Conservation (phyloP, 2,888 invertebrate species). For the Macrosiphum euphorbiae region DNA sequence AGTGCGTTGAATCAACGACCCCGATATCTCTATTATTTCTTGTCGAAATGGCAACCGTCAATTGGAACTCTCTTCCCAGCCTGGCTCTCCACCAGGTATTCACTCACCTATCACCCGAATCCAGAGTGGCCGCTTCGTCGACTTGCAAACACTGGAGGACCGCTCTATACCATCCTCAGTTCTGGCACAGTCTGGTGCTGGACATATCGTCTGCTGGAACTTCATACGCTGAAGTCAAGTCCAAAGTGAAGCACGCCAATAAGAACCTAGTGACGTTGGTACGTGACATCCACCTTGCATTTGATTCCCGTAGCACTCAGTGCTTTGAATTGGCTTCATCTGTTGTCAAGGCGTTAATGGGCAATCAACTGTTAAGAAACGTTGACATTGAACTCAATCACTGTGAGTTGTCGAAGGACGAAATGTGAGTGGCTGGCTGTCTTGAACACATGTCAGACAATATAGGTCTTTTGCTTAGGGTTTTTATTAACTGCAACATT, state of each 20-base stretch:
- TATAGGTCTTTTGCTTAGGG: neutral
- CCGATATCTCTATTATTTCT: neutral
- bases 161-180: slow-evolving; percentile 72
- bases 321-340: slow-evolving; percentile 66
- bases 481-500: neutral
- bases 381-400: slow-evolving; percentile 29
- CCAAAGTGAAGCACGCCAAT: slow-evolving; percentile 64
- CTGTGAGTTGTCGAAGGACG: slow-evolving; percentile 15
- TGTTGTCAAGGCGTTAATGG: slow-evolving; percentile 38
- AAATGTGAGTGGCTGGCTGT: neutral
- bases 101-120: slow-evolving; percentile 71
- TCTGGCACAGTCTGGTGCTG: slow-evolving; percentile 71
- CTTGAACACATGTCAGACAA: neutral
- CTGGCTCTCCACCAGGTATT: slow-evolving; percentile 72
- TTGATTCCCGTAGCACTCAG: slow-evolving; percentile 69
- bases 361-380: slow-evolving; percentile 61
- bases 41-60: slow-evolving; percentile 51
- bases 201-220: slow-evolving; percentile 67
- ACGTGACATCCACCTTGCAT: slow-evolving; percentile 71
- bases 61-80: slow-evolving; percentile 71
- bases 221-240: slow-evolving; percentile 41
- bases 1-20: neutral
- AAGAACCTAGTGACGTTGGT: slow-evolving; percentile 71
- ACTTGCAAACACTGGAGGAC: slow-evolving; percentile 75
- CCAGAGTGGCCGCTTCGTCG: slow-evolving; percentile 73